Evolutionary conservation across 1,140 invertebrate genomes (phyloP), one percentile per base, ranked within the genome.

Genomic region (Sarcophaga peregrina): DNA sequence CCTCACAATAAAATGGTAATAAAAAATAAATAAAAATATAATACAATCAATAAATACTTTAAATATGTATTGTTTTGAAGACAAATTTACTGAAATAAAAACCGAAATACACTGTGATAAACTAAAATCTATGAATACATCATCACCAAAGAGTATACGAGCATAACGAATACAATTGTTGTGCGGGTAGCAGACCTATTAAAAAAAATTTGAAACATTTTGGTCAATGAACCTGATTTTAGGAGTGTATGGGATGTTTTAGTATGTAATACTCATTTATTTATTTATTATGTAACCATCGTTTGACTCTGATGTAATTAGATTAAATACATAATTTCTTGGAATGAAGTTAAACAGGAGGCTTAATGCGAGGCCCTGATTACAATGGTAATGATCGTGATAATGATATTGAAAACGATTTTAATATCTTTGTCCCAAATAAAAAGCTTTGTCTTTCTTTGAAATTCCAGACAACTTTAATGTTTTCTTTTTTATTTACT

Each of bases 191-290:
- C n/a, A 13, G 54, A 58, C n/a, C 7, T n/a, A n/a, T n/a, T 7
- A 13, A 58, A 58, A 4, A 37, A 37, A 37, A 37, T 37, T 37
- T 37, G 1, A 37, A 37, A 37, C n/a, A 58, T n/a, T n/a, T 58
- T 58, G 54, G 54, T 58, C 54, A 58, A 58, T 58, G 54, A 58
- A 58, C 54, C 54, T 58, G 54, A n/a, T 58, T 13, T 58, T 13
- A 0, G 25, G 25, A 37, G 25, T 37, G 4, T 37, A 37, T 37
- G 54, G 54, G 54, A 58, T 37, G 15, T 58, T 15, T 58, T 15
- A n/a, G 7, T 58, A 58, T 58, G 54, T 58, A 58, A 58, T n/a
- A 0, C 1, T 37, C 25, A 37, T 37, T 37, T 37, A 37, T 37
- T 37, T 37, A 37, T 58, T 58, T 58, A 13, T 58, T 58, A 5